Base-by-base conservation (phyloP, 2,888 invertebrate genomes). In the Drosophila acutilabella region DNA sequence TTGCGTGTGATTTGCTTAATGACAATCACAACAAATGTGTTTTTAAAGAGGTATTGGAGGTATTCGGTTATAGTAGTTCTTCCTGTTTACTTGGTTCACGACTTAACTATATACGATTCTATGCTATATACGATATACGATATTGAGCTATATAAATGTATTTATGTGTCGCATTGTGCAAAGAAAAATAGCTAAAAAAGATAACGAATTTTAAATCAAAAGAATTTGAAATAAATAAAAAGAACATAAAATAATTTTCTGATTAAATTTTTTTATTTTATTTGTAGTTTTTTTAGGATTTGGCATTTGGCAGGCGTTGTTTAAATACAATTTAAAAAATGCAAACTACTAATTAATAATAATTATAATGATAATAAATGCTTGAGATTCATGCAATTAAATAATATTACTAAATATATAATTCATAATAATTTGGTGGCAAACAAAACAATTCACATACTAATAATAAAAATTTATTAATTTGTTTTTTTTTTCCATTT, bases 1-100 rank as follows among this genome's bases (percentile, higher is more conserved):
- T 4, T 60, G 38, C 60, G 58, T 71, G 80, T 80, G 80, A 64
- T 71, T 81, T 78, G 81, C 79, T 67, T 79, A 78, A 68, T 50
- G 48, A 80, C 81, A 81, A 80, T 89, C 85, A 85, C 86, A 87
- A 89, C 88, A 87, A 77, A 50, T 71, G 57, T 78, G 76, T 82
- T 84, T 89, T 81, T 69, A 77, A 62, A 88, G 89, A 92, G 92
- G 92, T 91, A 91, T 89, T 89, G 89, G 91, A 91, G 91, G 91
- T 91, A 91, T 91, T 90, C 89, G 91, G 90, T 91, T 90, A 91
- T 91, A 91, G 91, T 88, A 91, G 71, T 87, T 89, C 74, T 85
- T 86, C 83, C 89, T 87, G 81, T 79, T 89, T 77, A 79, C 81
- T 90, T 89, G 71, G 80, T 90, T 82, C 90, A 87, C 82, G 79